A percentile compares a stretch with the other conserved stretches of the same genome.
Conservation (phyloP, 2,113 vertebrate genomes). For the Vulpes vulpes region DNA sequence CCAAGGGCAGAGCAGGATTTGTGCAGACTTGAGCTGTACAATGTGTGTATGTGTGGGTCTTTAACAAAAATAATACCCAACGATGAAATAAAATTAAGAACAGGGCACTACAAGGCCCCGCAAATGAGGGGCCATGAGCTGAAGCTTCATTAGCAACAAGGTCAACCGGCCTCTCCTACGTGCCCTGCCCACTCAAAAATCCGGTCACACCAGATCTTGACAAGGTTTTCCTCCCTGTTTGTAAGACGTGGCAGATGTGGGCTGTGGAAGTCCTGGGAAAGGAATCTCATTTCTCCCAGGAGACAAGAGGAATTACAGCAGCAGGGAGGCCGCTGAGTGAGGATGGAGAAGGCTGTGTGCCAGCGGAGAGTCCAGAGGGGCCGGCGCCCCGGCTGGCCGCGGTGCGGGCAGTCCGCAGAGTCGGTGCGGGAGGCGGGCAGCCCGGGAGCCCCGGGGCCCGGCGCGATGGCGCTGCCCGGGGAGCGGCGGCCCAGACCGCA, state of each 20-base stretch:
- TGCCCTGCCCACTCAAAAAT: background rate
- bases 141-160: background rate
- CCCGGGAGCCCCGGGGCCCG: background rate
- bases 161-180: background rate
- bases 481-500: background rate
- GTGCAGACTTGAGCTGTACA: background rate
- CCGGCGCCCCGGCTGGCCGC: constrained; percentile 16
- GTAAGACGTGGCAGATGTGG: constrained; percentile 70
- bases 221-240: constrained; percentile 3
- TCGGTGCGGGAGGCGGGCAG: background rate
- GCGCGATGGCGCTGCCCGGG: constrained; percentile 7
- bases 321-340: background rate
- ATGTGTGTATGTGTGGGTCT: background rate
- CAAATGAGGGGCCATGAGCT: background rate
- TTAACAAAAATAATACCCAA: constrained; percentile 11
- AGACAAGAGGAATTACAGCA: constrained; percentile 66
- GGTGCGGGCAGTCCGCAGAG: background rate
- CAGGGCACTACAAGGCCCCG: background rate
- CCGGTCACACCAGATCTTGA: background rate
- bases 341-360: constrained; percentile 11
- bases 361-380: background rate
- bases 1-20: background rate
- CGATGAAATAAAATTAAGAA: background rate
- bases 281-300: constrained; percentile 63
- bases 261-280: constrained; percentile 60